A percentile compares a stretch with the other conserved stretches of the same genome.
phyloP scores from a whole-genome alignment of 92 coral and sea anemone genomes.

The Parazoanthus swiftii region DNA sequence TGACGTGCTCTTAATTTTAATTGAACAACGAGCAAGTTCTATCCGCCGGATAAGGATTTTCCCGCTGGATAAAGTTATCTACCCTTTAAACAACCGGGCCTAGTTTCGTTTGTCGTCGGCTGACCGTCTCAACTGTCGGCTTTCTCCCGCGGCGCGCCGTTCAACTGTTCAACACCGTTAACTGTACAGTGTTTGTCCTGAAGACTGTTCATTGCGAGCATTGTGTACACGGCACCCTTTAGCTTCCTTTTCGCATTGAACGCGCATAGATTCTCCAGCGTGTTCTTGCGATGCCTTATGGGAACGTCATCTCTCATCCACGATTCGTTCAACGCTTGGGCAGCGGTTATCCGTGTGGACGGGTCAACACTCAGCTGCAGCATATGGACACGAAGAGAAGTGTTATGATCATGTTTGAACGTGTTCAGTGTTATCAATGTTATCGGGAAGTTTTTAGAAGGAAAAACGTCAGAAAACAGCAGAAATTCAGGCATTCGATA shows the following conservation, averaged over 20 bases:
- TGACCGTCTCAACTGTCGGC: neutral
- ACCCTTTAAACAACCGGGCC: too few relatives aligned
- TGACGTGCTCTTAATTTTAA: too few relatives aligned
- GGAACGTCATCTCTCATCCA: conserved; percentile 64
- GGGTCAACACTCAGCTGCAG: conserved; percentile 69
- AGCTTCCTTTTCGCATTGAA: conserved; percentile 77
- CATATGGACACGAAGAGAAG: neutral
- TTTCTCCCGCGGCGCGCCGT: neutral
- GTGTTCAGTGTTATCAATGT: neutral
- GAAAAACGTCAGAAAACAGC: too few relatives aligned
- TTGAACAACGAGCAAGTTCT: too few relatives aligned
- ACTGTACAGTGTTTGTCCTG: conserved; percentile 23
- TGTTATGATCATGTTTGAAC: neutral
- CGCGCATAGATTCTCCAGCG: conserved; percentile 64
- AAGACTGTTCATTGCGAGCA: conserved; percentile 71
- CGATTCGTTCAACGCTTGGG: conserved; percentile 61
- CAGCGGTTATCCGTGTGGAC: conserved; percentile 62
- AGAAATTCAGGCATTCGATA: too few relatives aligned
- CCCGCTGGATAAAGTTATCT: too few relatives aligned
- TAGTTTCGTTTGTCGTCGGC: neutral
- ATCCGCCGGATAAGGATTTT: too few relatives aligned
- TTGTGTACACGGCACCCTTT: conserved; percentile 68
- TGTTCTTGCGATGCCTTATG: conserved; percentile 66
- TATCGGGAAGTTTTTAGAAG: too few relatives aligned
- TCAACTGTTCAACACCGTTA: neutral